Base-by-base conservation (phyloP, 2,113 vertebrate genomes). In the Ceyx cyanopectus region DNA sequence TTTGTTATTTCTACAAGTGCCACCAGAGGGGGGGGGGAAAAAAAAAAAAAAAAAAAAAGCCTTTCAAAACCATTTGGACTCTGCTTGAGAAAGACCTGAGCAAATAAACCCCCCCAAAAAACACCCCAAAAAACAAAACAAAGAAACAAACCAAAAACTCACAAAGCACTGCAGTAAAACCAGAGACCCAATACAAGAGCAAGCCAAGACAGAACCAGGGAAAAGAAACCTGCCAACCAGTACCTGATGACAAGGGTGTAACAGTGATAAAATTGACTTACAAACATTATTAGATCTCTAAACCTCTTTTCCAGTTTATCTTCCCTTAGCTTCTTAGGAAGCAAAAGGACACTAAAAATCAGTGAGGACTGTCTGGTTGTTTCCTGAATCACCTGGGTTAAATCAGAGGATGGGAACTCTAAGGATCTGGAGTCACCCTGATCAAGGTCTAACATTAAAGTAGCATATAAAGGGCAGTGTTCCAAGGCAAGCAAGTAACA, bases 31-130 rank as follows among this genome's bases (percentile, higher is more conserved):
- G 37, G 10, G 9, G 9, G n/a, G n/a, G n/a, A n/a, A n/a, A n/a
- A n/a, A 37, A 37, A 37, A 37, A 37, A 37, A 37, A 37, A 92
- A 90, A 45, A 58, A 2, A 5, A 85, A 89, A 20, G 19, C 12
- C 8, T 84, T 79, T 85, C 45, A 81, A 89, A 93, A 43, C 16
- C 18, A 13, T 46, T 77, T 87, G 45, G 53, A 53, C 23, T 90
- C 13, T 21, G 10, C 76, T 61, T 66, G 26, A 77, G 87, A 90
- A 72, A 45, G 12, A 77, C 6, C 7, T 70, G 17, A 46, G 41
- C 34, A 80, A 92, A 10, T n/a, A 81, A 89, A 73, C 3, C 4
- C 9, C 45, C 14, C 14, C 16, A 45, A 45, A 45, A 45, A 45
- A 12, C 11, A 51, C 50, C 24, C 50, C 27, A 37, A 8, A 7